phyloP scores from a whole-genome alignment of 2,113 vertebrate genomes.

The Ptilonorhynchus violaceus region DNA sequence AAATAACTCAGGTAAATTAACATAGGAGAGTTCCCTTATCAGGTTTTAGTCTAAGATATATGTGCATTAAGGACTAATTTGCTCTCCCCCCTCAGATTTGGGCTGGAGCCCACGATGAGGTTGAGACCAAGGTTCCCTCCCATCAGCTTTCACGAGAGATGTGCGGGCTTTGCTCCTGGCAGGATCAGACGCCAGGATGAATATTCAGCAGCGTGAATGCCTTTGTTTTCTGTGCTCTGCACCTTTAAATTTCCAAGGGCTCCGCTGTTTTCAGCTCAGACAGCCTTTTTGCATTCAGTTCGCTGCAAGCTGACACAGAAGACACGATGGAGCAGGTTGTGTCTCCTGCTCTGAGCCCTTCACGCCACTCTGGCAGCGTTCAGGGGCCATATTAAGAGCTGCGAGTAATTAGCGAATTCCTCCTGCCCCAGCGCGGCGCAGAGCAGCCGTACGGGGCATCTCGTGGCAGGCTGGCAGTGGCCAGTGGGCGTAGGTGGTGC shows the following conservation, averaged over 20 bases:
- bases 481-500: fast-evolving
- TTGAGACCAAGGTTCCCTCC: conserved; percentile 31
- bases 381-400: conserved; percentile 47
- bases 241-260: conserved; percentile 64
- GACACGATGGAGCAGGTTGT: conserved; percentile 53
- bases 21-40: conserved; percentile 61
- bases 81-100: conserved; percentile 38
- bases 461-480: background rate
- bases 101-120: conserved; percentile 28
- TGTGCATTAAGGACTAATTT: conserved; percentile 67
- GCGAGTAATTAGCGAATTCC: conserved; percentile 45
- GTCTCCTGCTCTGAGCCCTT: conserved; percentile 57
- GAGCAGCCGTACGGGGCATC: background rate
- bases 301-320: conserved; percentile 47
- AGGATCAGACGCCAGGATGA: conserved; percentile 25
- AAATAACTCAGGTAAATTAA: conserved; percentile 70
- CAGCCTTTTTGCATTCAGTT: conserved; percentile 64
- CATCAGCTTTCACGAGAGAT: background rate
- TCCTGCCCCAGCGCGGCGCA: background rate
- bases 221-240: conserved; percentile 60
- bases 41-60: conserved; percentile 57
- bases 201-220: conserved; percentile 26
- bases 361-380: conserved; percentile 38
- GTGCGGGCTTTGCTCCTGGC: background rate
- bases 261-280: conserved; percentile 39